phyloP scores from a whole-genome alignment of 2,888 invertebrate species.

The Chloromyia formosa region DNA sequence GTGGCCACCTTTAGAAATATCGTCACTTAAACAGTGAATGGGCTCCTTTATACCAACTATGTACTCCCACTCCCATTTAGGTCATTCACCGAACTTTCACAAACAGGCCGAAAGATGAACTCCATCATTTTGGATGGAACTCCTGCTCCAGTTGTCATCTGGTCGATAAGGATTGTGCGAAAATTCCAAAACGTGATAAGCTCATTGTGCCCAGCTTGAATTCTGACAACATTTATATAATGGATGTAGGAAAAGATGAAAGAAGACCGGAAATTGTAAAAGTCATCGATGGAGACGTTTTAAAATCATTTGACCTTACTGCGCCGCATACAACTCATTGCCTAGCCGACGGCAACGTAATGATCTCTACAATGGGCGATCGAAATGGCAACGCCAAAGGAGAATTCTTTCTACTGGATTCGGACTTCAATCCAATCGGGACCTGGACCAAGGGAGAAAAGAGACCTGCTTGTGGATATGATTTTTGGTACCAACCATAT shows the following conservation, averaged over 20 bases:
- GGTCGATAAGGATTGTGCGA: constrained; percentile 59
- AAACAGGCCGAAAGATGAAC: constrained; percentile 81
- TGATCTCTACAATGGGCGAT: constrained; percentile 96
- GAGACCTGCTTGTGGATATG: constrained; percentile 84
- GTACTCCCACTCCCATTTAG: constrained; percentile 68
- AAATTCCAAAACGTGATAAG: constrained; percentile 73
- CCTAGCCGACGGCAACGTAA: constrained; percentile 88
- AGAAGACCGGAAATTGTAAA: constrained; percentile 78
- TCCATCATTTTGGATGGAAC: constrained; percentile 98
- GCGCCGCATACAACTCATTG: constrained; percentile 96
- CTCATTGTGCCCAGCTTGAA: constrained; percentile 84
- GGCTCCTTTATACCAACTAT: too few species aligned
- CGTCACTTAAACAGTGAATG: too few species aligned
- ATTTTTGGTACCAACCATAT: constrained; percentile 97
- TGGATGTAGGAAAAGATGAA: constrained; percentile 81
- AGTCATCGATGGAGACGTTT: constrained; percentile 82
- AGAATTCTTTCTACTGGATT: constrained; percentile 88
- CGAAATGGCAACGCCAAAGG: constrained; percentile 84
- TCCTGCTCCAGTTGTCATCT: constrained; percentile 91
- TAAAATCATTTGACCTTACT: constrained; percentile 79
- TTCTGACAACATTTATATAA: constrained; percentile 83
- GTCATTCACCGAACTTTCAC: constrained; percentile 87
- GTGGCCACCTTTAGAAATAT: too few species aligned
- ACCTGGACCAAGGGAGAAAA: constrained; percentile 78
- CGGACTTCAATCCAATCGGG: constrained; percentile 71